A percentile compares a stretch with the other conserved stretches of the same genome.
phyloP scores from a whole-genome alignment of 2,888 invertebrate species.

The Aplocera efformata region DNA sequence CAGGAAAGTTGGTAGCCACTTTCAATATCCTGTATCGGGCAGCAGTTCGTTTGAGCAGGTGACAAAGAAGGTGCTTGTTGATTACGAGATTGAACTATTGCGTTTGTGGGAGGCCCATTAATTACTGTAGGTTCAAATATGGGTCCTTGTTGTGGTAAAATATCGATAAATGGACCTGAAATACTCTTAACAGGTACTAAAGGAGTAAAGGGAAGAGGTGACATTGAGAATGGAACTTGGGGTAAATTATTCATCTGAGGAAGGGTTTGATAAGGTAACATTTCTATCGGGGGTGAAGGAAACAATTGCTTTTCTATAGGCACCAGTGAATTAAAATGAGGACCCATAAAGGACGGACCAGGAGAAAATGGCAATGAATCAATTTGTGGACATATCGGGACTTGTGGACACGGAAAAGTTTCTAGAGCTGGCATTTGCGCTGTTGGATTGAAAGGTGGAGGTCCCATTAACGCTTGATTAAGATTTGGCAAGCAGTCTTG shows the following conservation, averaged over 20 bases:
- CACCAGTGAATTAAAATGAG: constrained; percentile 6
- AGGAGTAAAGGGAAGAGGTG: background rate
- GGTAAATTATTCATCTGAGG: background rate
- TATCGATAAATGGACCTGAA: background rate
- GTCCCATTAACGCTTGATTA: background rate
- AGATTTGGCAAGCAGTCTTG: constrained; percentile 4
- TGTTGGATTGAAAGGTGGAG: background rate
- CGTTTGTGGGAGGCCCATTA: constrained; percentile 1
- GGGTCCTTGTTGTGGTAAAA: background rate
- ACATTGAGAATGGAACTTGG: background rate
- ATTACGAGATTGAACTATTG: background rate
- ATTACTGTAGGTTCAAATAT: constrained; percentile 3
- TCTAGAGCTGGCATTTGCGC: background rate
- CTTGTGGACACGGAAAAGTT: background rate
- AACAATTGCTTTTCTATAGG: constrained; percentile 2
- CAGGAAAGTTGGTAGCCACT: background rate
- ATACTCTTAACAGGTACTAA: background rate
- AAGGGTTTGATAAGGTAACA: background rate
- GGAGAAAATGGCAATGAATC: background rate
- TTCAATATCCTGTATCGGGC: constrained; percentile 4
- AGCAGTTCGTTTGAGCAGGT: background rate
- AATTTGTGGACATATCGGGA: background rate
- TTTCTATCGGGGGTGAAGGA: background rate
- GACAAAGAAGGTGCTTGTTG: constrained; percentile 1
- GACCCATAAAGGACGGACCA: background rate